These are phyloP conservation scores for Triplophysa siluroides DNA, from an alignment of 2,113 vertebrate genomes.

Conservation along the genomic window DNA sequence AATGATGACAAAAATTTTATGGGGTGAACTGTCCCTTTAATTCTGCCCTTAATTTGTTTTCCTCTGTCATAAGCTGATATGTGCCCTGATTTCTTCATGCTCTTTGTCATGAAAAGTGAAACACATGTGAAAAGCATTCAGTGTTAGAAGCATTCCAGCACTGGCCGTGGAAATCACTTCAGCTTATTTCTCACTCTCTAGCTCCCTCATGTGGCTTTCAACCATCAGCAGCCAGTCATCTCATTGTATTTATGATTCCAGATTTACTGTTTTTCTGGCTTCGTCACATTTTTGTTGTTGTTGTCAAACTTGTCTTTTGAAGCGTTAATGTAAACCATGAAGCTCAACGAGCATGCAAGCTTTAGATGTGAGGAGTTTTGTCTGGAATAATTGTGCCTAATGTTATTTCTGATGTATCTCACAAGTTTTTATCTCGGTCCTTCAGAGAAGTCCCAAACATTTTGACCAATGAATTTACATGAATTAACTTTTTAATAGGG, in stretches of 20 bases:
- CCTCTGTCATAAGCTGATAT: conserved; percentile 21
- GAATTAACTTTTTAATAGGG: not conserved
- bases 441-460: conserved; percentile 1
- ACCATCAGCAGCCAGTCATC: conserved; percentile 12
- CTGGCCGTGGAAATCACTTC: not conserved
- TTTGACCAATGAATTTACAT: not conserved
- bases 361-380: not conserved
- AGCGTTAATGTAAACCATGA: conserved; percentile 25
- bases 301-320: conserved; percentile 3
- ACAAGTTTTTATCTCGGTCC: not conserved
- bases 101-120: not conserved
- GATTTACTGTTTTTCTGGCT: conserved; percentile 16
- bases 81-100: conserved; percentile 4
- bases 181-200: conserved; percentile 33
- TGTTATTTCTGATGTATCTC: not conserved
- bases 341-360: conserved; percentile 16
- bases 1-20: no score
- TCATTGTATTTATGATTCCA: conserved; percentile 4
- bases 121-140: conserved; percentile 21
- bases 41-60: conserved; percentile 15
- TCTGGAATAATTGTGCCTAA: not conserved
- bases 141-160: conserved; percentile 13
- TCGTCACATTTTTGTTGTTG: not conserved
- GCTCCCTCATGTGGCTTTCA: conserved; percentile 46
- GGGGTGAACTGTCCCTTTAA: no score